Evolutionary conservation across 1,140 invertebrate genomes (phyloP).

Genomic region (Panagrolaimus sp.): DNA sequence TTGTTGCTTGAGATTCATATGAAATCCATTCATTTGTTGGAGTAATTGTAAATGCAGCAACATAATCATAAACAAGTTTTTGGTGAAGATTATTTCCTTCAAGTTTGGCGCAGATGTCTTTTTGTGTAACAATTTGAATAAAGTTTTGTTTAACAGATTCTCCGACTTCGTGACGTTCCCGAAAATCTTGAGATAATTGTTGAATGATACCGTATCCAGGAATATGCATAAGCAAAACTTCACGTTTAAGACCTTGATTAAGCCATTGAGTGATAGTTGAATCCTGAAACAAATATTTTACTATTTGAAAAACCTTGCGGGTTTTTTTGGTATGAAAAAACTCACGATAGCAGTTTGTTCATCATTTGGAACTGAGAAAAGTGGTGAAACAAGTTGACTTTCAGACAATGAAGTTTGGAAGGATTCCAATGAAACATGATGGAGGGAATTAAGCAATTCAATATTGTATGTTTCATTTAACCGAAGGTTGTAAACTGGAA

Average conservation of each 20-base stretch:
- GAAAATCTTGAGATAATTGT: neutral
- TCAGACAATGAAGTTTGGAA: slow-evolving; percentile 6
- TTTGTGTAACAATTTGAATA: neutral
- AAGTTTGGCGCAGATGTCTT: neutral
- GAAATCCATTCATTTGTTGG: neutral
- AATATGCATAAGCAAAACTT: slow-evolving; percentile 23
- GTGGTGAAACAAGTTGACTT: slow-evolving; percentile 14
- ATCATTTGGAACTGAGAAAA: slow-evolving; percentile 15
- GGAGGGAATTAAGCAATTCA: slow-evolving; percentile 18
- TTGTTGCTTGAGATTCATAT: neutral
- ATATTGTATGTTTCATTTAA: slow-evolving; percentile 24
- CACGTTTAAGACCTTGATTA: slow-evolving; percentile 14
- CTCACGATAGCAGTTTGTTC: neutral
- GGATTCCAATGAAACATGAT: slow-evolving; percentile 26
- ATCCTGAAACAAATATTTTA: slow-evolving; percentile 12
- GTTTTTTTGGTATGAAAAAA: too few species aligned
- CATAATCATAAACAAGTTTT: neutral
- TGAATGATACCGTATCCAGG: slow-evolving; percentile 29
- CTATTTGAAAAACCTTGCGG: neutral
- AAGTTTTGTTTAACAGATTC: neutral
- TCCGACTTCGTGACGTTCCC: neutral
- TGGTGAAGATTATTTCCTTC: neutral
- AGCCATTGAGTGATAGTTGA: slow-evolving; percentile 24
- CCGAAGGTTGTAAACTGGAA: slow-evolving; percentile 28
- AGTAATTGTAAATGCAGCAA: neutral